These are phyloP conservation scores for Synergus gifuensis DNA, from an alignment of 2,888 invertebrate genomes.

Conservation along the genomic window DNA sequence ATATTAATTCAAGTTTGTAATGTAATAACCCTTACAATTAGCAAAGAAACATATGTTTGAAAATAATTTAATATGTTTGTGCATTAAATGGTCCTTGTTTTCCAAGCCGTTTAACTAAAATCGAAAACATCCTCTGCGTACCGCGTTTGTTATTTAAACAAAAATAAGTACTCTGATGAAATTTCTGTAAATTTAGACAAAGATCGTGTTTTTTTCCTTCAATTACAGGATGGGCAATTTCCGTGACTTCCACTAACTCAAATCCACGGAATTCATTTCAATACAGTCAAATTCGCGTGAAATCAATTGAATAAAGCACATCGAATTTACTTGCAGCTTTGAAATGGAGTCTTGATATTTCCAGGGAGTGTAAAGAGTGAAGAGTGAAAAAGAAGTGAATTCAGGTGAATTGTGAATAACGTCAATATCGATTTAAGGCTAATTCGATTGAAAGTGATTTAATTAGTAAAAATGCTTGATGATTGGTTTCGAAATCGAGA, in stretches of 20 bases:
- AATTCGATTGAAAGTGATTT: neutral
- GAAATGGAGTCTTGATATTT: neutral
- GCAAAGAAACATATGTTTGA: neutral
- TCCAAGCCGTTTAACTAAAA: neutral
- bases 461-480: neutral
- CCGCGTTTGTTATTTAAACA: neutral
- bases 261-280: constrained; percentile 1
- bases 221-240: neutral
- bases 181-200: constrained; percentile 25
- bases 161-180: neutral
- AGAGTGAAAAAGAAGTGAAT: neutral
- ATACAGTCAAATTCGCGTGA: neutral
- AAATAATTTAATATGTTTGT: neutral
- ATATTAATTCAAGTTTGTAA: neutral
- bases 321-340: neutral
- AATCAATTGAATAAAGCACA: neutral
- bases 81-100: neutral
- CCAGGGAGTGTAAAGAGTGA: neutral
- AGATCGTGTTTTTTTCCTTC: neutral
- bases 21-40: neutral
- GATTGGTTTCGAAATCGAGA: neutral
- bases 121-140: neutral
- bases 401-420: neutral
- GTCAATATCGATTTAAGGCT: neutral
- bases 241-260: neutral